Percentiles rank a stretch among this genome's conserved stretches.
Conservation (phyloP, 2,888 invertebrate species). For the Argyresthia albistria region DNA sequence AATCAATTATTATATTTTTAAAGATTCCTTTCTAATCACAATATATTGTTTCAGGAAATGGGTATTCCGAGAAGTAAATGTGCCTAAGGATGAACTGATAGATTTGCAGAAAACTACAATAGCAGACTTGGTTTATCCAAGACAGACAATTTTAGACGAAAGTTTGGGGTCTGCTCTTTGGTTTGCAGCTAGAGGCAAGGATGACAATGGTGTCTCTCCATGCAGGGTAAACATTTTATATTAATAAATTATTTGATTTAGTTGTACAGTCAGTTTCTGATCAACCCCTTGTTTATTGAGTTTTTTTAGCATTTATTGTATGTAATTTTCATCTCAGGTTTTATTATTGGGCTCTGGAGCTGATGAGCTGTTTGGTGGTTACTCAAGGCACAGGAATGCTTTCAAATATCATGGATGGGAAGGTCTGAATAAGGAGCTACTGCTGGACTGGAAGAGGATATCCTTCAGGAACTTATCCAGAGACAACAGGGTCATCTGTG, state of each 20-base stretch:
- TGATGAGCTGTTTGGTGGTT: constrained; percentile 97
- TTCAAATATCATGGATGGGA: constrained; percentile 71
- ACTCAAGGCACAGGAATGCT: constrained; percentile 87
- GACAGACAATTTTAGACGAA: constrained; percentile 92
- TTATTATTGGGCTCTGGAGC: constrained; percentile 94
- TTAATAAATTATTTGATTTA: too few relatives aligned
- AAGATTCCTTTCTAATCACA: not conserved
- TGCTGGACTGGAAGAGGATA: constrained; percentile 87
- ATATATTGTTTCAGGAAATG: constrained; percentile 74
- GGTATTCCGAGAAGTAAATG: constrained; percentile 88
- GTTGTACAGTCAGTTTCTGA: not conserved
- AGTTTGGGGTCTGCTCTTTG: constrained; percentile 96
- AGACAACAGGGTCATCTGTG: constrained; percentile 93
- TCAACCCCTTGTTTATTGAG: not conserved
- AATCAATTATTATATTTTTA: not conserved
- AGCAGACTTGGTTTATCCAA: constrained; percentile 86
- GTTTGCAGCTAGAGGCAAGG: constrained; percentile 91
- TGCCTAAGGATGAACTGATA: constrained; percentile 77
- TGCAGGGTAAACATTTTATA: constrained; percentile 63
- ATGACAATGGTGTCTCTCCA: constrained; percentile 65
- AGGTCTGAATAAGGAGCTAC: constrained; percentile 75
- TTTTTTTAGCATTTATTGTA: not conserved
- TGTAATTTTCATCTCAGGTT: constrained; percentile 62
- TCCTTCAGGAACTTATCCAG: constrained; percentile 93
- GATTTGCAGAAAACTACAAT: constrained; percentile 71